These are phyloP conservation scores for Andrena camellia DNA, from an alignment of 2,888 invertebrate species.

Conservation along the genomic window DNA sequence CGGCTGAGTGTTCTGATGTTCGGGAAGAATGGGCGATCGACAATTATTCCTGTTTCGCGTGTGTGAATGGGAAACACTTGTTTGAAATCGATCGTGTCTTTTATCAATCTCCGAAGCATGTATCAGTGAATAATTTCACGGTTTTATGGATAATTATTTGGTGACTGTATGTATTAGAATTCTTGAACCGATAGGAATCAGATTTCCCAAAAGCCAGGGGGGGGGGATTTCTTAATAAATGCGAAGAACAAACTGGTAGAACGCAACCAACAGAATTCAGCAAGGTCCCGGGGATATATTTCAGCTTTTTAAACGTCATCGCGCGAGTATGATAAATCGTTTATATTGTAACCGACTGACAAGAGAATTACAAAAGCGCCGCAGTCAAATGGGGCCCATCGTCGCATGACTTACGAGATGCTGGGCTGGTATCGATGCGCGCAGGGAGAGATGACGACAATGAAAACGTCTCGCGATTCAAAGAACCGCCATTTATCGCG, in stretches of 20 bases:
- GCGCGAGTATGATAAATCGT: slow-evolving; percentile 64
- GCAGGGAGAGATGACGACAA: slow-evolving; percentile 61
- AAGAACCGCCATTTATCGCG: slow-evolving; percentile 65
- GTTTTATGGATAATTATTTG: no score
- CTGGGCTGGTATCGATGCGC: slow-evolving; percentile 71
- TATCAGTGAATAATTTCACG: no score
- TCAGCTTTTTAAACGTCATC: slow-evolving; percentile 26
- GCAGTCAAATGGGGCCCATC: slow-evolving; percentile 50
- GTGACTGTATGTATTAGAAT: no score
- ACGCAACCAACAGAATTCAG: not conserved
- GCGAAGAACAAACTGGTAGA: slow-evolving; percentile 1
- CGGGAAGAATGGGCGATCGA: not conserved
- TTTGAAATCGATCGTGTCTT: no score
- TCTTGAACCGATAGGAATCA: no score
- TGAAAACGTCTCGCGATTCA: slow-evolving; percentile 65
- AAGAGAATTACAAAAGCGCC: slow-evolving; percentile 55
- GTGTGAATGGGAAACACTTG: not conserved
- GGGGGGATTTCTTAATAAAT: slow-evolving; percentile 3
- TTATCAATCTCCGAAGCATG: no score
- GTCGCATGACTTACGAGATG: slow-evolving; percentile 65
- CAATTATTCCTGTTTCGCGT: not conserved
- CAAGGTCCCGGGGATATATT: slow-evolving; percentile 8
- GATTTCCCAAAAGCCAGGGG: no score
- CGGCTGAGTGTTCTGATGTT: not conserved
- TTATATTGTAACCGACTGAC: slow-evolving; percentile 63